These are phyloP conservation scores for Lithophane ornitopus DNA, from an alignment of 2,888 invertebrate genomes.

Conservation along the genomic window DNA sequence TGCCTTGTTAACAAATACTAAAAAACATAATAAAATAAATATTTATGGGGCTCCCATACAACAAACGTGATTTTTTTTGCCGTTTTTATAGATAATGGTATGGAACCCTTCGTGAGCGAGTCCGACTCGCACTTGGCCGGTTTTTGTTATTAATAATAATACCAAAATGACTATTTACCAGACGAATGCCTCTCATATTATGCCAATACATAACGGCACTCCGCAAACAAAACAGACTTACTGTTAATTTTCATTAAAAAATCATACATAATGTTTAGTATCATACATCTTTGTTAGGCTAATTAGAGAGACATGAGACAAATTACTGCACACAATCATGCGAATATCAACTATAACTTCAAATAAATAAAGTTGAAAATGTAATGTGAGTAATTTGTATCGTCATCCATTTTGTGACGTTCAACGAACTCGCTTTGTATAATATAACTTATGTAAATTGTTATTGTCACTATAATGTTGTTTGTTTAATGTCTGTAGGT, in stretches of 20 bases:
- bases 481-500: conserved; percentile 28
- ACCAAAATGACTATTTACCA: too few relatives aligned
- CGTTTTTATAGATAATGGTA: too few relatives aligned
- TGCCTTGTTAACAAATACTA: too few relatives aligned
- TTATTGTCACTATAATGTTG: conserved; percentile 34
- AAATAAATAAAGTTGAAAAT: conserved; percentile 20
- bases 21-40: too few relatives aligned
- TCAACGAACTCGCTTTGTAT: conserved; percentile 45
- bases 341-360: conserved; percentile 3
- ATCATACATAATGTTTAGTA: conserved; percentile 59
- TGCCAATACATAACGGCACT: conserved; percentile 60
- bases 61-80: too few relatives aligned
- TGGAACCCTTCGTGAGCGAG: too few relatives aligned
- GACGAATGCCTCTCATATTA: conserved; percentile 16
- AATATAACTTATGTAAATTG: conserved; percentile 45
- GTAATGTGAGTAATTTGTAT: neutral
- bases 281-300: conserved; percentile 75
- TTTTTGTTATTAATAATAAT: neutral
- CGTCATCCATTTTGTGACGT: conserved; percentile 51
- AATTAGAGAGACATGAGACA: conserved; percentile 66
- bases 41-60: too few relatives aligned
- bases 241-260: conserved; percentile 71
- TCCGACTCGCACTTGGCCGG: too few relatives aligned
- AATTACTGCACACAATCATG: conserved; percentile 8
- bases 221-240: conserved; percentile 63